phyloP scores from a whole-genome alignment of 2,113 vertebrate species.

The Trogon surrucura region DNA sequence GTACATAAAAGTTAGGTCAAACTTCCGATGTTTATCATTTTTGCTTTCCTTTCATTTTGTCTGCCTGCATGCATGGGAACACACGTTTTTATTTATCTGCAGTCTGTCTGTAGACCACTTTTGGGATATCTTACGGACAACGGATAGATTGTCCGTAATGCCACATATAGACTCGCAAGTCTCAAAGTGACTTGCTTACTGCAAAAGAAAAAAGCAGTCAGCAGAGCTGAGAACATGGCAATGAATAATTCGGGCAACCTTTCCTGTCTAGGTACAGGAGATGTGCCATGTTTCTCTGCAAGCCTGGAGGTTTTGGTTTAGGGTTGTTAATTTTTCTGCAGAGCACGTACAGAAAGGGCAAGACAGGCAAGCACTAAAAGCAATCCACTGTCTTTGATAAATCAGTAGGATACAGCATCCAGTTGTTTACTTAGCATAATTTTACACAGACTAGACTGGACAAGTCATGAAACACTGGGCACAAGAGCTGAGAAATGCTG shows the following conservation, averaged over 20 bases:
- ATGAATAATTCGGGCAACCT: neutral
- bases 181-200: neutral
- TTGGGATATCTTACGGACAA: neutral
- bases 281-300: neutral
- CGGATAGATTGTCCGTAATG: neutral
- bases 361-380: slow-evolving; percentile 7
- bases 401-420: slow-evolving; percentile 45
- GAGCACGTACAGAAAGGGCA: neutral
- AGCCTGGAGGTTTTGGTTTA: neutral
- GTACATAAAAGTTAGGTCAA: neutral
- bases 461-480: slow-evolving; percentile 65
- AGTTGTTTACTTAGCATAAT: slow-evolving; percentile 68
- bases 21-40: neutral
- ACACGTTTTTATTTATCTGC: neutral
- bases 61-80: neutral
- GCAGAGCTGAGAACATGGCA: neutral
- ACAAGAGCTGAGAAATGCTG: slow-evolving; percentile 59
- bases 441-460: slow-evolving; percentile 62
- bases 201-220: neutral
- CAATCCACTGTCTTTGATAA: slow-evolving; percentile 37
- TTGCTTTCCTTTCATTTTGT: neutral
- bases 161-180: neutral
- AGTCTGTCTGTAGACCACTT: neutral
- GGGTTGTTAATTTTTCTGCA: slow-evolving; percentile 19
- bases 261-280: neutral